phyloP scores from a whole-genome alignment of 2,888 invertebrate genomes.

The Sesia bembeciformis region DNA sequence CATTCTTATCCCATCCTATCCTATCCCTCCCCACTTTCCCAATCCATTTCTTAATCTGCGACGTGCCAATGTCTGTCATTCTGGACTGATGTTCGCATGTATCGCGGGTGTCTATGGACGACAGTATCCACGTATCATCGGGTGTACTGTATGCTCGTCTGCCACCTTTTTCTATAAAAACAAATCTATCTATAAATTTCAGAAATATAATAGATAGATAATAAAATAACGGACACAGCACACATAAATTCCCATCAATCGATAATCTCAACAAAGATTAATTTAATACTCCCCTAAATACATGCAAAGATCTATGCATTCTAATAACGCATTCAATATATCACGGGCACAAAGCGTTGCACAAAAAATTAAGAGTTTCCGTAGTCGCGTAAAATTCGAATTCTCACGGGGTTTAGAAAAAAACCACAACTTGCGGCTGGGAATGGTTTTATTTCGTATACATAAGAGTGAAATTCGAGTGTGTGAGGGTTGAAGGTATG shows the following conservation, averaged over 20 bases:
- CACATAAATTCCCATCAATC: neutral
- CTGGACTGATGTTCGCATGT: no score
- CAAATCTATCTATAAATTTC: no score
- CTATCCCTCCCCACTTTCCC: no score
- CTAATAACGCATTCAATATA: conserved; percentile 25
- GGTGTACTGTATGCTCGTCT: no score
- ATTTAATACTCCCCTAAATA: conserved; percentile 13
- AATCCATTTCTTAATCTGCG: no score
- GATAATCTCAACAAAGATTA: conserved; percentile 1
- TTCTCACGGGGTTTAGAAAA: conserved; percentile 51
- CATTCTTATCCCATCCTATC: no score
- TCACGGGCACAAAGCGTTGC: conserved; percentile 28
- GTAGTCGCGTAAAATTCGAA: conserved; percentile 43
- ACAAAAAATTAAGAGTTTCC: conserved; percentile 45
- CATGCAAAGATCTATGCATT: conserved; percentile 16
- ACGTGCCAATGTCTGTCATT: no score
- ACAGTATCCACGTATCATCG: no score
- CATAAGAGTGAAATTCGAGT: conserved; percentile 13
- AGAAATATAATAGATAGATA: no score
- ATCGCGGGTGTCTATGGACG: no score
- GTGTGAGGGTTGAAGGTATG: conserved; percentile 2
- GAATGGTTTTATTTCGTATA: conserved; percentile 2
- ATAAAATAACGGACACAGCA: no score
- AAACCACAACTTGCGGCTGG: neutral
- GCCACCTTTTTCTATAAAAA: no score